Evolutionary conservation across 2,113 vertebrate species (phyloP).

Genomic region (Clupea harengus): DNA sequence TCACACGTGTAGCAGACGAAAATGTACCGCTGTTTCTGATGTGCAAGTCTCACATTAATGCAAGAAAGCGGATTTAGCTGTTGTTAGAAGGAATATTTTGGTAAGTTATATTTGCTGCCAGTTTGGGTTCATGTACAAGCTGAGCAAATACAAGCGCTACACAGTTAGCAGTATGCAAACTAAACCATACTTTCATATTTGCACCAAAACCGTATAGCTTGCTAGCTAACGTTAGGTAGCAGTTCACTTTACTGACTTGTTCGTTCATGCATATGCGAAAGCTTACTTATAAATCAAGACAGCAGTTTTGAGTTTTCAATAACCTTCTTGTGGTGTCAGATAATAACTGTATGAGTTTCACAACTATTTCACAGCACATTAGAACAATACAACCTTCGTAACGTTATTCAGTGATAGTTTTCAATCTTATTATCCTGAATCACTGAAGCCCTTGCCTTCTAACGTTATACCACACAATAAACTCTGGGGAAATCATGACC

Average conservation of each 20-base stretch:
- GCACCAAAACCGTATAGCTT: not conserved
- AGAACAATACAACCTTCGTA: too few relatives aligned
- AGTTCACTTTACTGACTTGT: not conserved
- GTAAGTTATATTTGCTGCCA: not conserved
- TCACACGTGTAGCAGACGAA: conserved; percentile 38
- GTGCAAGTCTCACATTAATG: not conserved
- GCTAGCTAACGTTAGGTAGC: not conserved
- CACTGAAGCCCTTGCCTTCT: too few relatives aligned
- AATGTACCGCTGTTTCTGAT: not conserved
- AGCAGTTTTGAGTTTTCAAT: not conserved
- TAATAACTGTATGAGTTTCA: not conserved
- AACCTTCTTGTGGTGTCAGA: too few relatives aligned
- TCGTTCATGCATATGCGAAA: not conserved
- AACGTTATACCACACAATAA: too few relatives aligned
- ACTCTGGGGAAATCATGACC: too few relatives aligned
- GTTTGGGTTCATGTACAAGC: not conserved
- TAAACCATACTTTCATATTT: not conserved
- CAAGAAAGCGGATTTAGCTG: not conserved
- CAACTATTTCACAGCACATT: not conserved
- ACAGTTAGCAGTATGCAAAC: not conserved
- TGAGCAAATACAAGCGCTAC: not conserved
- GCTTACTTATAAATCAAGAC: not conserved
- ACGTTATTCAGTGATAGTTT: too few relatives aligned
- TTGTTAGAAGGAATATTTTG: not conserved
- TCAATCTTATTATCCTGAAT: too few relatives aligned